A percentile compares a stretch with the other conserved stretches of the same genome.
Conservation (phyloP, 2,888 invertebrate species). For the Tinea semifulvella region DNA sequence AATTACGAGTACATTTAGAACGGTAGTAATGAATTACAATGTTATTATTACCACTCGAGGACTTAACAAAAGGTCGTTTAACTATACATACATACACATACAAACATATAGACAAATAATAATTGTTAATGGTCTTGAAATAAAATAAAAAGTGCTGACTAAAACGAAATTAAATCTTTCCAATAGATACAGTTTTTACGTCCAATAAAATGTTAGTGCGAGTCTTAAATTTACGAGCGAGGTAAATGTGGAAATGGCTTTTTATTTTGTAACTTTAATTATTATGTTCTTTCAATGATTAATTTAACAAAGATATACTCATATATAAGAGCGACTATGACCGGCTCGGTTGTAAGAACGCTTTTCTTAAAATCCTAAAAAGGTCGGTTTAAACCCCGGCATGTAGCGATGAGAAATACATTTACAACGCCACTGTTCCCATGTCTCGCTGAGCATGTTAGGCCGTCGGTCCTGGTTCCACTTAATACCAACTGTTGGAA, state of each 20-base stretch:
- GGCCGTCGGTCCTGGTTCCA: no score
- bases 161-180: slow-evolving; percentile 46
- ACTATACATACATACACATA: neutral
- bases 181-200: slow-evolving; percentile 41
- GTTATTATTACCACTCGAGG: neutral
- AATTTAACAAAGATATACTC: no score
- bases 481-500: no score
- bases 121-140: slow-evolving; percentile 37
- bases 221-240: slow-evolving; percentile 23
- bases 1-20: neutral
- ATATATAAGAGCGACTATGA: no score
- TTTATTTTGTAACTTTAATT: neutral
- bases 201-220: slow-evolving; percentile 40
- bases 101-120: neutral
- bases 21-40: neutral
- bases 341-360: no score
- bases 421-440: no score
- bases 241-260: slow-evolving; percentile 23
- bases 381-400: no score
- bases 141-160: slow-evolving; percentile 57
- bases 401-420: no score
- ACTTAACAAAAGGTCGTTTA: neutral
- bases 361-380: no score
- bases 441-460: no score
- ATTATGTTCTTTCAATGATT: neutral